Base-by-base conservation (phyloP, 2,888 invertebrate genomes). In the Nomada lathburiana region DNA sequence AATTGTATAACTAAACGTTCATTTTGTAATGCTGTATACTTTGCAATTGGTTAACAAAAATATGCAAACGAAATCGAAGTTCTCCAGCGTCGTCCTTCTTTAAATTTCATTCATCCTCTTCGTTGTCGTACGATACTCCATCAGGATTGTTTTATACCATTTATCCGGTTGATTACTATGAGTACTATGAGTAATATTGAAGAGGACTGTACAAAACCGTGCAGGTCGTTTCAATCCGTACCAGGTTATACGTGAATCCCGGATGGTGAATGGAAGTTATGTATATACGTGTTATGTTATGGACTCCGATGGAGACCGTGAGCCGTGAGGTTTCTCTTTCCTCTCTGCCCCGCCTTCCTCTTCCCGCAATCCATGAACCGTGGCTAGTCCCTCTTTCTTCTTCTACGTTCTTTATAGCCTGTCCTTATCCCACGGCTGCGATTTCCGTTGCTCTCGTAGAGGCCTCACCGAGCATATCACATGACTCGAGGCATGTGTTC, bases 251-350 rank as follows among this genome's bases (percentile, higher is more conserved):
- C 88, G 86, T 87, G 88, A 67, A 79, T 80, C 76, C 72, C 68
- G 76, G 73, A 73, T 77, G 84, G 88, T 90, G 89, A 91, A 91
- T 91, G 90, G 85, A 78, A 87, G 81, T 74, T 70, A 65, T 65
- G 64, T 57, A 68, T 81, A 76, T 80, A 64, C 71, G 75, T 69
- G 68, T 77, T 84, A 87, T 89, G 89, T 91, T 91, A 73, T 60
- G 76, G 71, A 70, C 79, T 80, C 83, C 73, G 71, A 81, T 65
- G 65, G 72, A 69, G 79, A 78, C 71, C 62, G 74, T 80, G 76
- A 76, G 82, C 71, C 62, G 74, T 80, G 76, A 76, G 82, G 80
- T 87, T 86, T 86, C 86, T 83, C 83, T 80, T 80, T 75, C 82
- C 67, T 53, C 81, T 55, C 44, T n/a, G 36, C 59, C 79, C 47